These are phyloP conservation scores for Gymnopithys bicolor DNA, from an alignment of 2,797 vertebrate genomes.

Conservation along the genomic window DNA sequence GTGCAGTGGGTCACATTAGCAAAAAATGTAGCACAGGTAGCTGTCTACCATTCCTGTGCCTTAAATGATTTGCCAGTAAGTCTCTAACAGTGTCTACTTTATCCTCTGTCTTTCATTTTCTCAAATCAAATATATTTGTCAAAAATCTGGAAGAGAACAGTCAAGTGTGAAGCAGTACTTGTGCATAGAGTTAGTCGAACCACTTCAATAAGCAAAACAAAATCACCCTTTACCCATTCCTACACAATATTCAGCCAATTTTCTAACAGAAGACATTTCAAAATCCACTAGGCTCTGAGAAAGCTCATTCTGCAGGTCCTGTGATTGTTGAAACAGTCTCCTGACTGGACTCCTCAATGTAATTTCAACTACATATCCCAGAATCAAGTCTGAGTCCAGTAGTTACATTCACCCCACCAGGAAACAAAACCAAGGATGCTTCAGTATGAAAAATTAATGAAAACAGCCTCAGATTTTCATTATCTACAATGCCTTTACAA, in stretches of 20 bases:
- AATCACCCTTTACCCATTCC: not conserved
- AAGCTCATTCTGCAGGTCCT: not conserved
- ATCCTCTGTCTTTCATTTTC: not conserved
- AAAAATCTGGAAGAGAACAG: not conserved
- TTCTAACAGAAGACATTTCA: slow-evolving; percentile 14
- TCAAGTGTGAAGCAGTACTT: not conserved
- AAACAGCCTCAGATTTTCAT: not conserved
- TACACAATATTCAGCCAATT: not conserved
- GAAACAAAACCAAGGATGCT: not conserved
- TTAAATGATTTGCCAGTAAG: not conserved
- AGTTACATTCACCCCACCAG: not conserved
- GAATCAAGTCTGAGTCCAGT: not conserved
- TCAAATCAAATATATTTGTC: not conserved
- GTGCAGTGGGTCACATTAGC: not conserved
- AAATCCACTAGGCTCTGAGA: slow-evolving; percentile 7
- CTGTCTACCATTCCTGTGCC: not conserved
- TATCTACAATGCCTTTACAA: not conserved
- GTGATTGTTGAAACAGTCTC: slow-evolving; percentile 2
- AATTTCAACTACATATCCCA: not conserved
- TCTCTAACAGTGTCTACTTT: not conserved
- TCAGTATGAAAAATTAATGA: not conserved
- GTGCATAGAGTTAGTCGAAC: not conserved
- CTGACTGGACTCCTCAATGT: not conserved
- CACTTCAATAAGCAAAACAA: not conserved
- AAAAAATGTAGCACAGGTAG: not conserved